A percentile compares a stretch with the other conserved stretches of the same genome.
Conservation (phyloP, 2,888 invertebrate genomes). For the Tuta absoluta region DNA sequence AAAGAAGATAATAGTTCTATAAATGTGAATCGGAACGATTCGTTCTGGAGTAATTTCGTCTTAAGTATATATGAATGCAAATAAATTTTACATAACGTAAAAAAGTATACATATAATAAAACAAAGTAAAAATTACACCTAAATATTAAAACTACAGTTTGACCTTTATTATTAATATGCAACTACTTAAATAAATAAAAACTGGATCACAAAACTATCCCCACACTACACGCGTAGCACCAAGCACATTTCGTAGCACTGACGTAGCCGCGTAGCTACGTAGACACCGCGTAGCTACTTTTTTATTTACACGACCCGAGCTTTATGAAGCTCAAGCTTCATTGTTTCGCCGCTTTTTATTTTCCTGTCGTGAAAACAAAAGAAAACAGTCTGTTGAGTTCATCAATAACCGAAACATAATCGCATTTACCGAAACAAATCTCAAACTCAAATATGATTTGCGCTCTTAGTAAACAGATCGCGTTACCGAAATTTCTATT, state of each 20-base stretch:
- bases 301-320: conserved; percentile 15
- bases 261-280: conserved; percentile 44
- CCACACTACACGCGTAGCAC: neutral
- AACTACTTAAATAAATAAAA: too few relatives aligned
- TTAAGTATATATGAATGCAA: too few relatives aligned
- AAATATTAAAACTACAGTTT: too few relatives aligned
- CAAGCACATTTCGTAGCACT: conserved; percentile 35
- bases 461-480: conserved; percentile 61
- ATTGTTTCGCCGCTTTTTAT: neutral
- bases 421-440: conserved; percentile 31
- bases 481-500: conserved; percentile 55
- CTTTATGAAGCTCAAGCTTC: conserved; percentile 6
- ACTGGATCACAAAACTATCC: neutral
- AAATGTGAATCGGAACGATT: too few relatives aligned
- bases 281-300: conserved; percentile 15
- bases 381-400: neutral
- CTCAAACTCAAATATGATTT: conserved; percentile 59
- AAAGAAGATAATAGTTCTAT: too few relatives aligned
- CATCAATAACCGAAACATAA: neutral
- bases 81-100: too few relatives aligned
- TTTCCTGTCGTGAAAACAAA: neutral
- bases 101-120: too few relatives aligned
- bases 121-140: too few relatives aligned
- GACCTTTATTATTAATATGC: too few relatives aligned
- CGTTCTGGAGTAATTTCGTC: too few relatives aligned